Evolutionary conservation across 2,888 invertebrate species (phyloP).

Genomic region (Temnothorax ravouxi): DNA sequence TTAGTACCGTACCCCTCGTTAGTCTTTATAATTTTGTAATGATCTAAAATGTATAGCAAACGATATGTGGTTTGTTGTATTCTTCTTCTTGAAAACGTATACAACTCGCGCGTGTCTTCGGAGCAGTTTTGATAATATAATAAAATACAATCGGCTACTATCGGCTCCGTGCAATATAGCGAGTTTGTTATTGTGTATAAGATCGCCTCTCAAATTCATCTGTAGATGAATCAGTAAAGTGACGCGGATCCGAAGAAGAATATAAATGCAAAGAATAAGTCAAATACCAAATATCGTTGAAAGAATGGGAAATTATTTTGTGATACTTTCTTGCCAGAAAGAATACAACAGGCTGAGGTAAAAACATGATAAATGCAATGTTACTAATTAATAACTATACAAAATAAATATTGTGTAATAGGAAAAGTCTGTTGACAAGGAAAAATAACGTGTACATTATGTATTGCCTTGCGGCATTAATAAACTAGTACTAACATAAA

Average conservation of each 20-base stretch:
- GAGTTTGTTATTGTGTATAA: slow-evolving; percentile 69
- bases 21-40: slow-evolving; percentile 74
- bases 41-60: slow-evolving; percentile 77
- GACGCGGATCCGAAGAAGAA: slow-evolving; percentile 65
- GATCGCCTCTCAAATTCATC: slow-evolving; percentile 64
- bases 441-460: slow-evolving; percentile 86
- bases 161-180: slow-evolving; percentile 77
- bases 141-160: slow-evolving; percentile 71
- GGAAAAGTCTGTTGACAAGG: slow-evolving; percentile 83
- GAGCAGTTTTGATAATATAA: slow-evolving; percentile 72
- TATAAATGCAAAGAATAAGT: slow-evolving; percentile 74
- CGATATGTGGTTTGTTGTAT: slow-evolving; percentile 82
- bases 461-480: slow-evolving; percentile 85
- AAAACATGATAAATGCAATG: slow-evolving; percentile 83
- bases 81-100: slow-evolving; percentile 78
- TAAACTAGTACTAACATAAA: slow-evolving; percentile 84
- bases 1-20: slow-evolving; percentile 73
- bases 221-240: slow-evolving; percentile 57
- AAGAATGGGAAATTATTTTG: slow-evolving; percentile 85
- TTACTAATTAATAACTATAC: slow-evolving; percentile 84
- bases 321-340: slow-evolving; percentile 86
- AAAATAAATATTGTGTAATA: slow-evolving; percentile 85
- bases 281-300: slow-evolving; percentile 84
- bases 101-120: slow-evolving; percentile 74
- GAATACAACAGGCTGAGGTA: slow-evolving; percentile 85